Percentiles rank a stretch among this genome's conserved stretches.
These are phyloP conservation scores for Lutraria rhynchaena DNA, from an alignment of 1,140 invertebrate species.

Conservation along the genomic window DNA sequence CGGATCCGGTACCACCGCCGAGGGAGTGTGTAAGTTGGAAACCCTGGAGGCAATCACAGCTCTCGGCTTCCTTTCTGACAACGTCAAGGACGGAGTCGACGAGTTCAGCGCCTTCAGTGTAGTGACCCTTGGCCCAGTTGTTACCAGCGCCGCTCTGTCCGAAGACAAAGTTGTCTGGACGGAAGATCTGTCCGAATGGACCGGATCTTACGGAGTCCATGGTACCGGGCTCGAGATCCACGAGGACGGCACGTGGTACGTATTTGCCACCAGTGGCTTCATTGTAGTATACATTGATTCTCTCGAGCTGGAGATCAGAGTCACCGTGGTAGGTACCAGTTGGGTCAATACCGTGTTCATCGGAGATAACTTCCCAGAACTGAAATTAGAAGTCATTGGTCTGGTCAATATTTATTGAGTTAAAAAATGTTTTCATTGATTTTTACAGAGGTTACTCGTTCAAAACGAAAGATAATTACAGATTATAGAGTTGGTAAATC, in stretches of 20 bases:
- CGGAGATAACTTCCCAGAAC: conserved; percentile 97
- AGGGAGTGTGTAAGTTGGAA: conserved; percentile 92
- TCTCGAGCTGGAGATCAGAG: conserved; percentile 83
- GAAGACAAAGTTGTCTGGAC: conserved; percentile 88
- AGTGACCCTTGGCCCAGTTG: conserved; percentile 95
- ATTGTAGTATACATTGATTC: conserved; percentile 84
- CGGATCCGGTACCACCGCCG: conserved; percentile 82
- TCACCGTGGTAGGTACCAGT: conserved; percentile 84
- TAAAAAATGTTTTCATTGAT: too few relatives aligned
- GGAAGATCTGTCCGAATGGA: conserved; percentile 90
- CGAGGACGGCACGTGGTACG: conserved; percentile 88
- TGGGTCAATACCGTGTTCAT: conserved; percentile 84
- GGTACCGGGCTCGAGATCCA: conserved; percentile 96
- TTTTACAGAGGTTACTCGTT: too few relatives aligned
- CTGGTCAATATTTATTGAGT: too few relatives aligned
- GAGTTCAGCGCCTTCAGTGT: conserved; percentile 83
- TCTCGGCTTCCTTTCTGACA: conserved; percentile 91
- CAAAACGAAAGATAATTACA: too few relatives aligned
- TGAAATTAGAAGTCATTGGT: conserved; percentile 81
- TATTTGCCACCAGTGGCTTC: conserved; percentile 74
- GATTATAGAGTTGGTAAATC: too few relatives aligned
- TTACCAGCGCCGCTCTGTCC: conserved; percentile 88
- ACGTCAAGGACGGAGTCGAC: conserved; percentile 91
- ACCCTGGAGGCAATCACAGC: conserved; percentile 89
- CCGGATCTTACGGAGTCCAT: conserved; percentile 88